phyloP scores from a whole-genome alignment of 2,888 invertebrate species.

The Parnassius glacialis region DNA sequence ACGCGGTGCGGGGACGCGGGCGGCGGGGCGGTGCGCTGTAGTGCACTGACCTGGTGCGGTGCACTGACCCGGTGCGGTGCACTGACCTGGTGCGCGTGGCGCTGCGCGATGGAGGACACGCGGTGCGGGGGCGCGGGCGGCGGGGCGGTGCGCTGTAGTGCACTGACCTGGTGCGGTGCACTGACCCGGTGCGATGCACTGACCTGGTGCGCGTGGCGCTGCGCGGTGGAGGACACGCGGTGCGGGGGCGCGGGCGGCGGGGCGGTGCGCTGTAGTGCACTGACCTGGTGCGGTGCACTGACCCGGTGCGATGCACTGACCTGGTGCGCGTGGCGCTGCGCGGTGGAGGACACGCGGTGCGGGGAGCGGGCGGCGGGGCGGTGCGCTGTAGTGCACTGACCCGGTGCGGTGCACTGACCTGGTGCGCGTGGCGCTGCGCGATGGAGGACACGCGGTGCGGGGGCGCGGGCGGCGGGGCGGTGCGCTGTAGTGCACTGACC shows the following conservation, averaged over 20 bases:
- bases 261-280: background rate
- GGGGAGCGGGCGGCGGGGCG: too few relatives aligned
- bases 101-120: slow-evolving; percentile 53
- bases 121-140: too few relatives aligned
- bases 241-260: too few relatives aligned
- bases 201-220: too few relatives aligned
- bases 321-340: slow-evolving; percentile 43
- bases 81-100: slow-evolving; percentile 50
- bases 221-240: slow-evolving; percentile 68
- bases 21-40: slow-evolving; percentile 59
- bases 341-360: slow-evolving; percentile 52
- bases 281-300: too few relatives aligned
- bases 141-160: slow-evolving; percentile 37
- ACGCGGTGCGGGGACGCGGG: too few relatives aligned
- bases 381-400: too few relatives aligned
- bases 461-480: too few relatives aligned
- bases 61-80: too few relatives aligned
- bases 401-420: too few relatives aligned
- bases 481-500: too few relatives aligned
- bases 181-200: background rate
- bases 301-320: too few relatives aligned
- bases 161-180: slow-evolving; percentile 60
- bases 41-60: slow-evolving; percentile 39
- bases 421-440: slow-evolving; percentile 45
- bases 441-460: slow-evolving; percentile 65